Percentiles rank a stretch among this genome's conserved stretches.
These are phyloP conservation scores for Kudoa iwatai DNA, from an alignment of 30 jellyfish, hydroid and myxozoan genomes.

Conservation along the genomic window DNA sequence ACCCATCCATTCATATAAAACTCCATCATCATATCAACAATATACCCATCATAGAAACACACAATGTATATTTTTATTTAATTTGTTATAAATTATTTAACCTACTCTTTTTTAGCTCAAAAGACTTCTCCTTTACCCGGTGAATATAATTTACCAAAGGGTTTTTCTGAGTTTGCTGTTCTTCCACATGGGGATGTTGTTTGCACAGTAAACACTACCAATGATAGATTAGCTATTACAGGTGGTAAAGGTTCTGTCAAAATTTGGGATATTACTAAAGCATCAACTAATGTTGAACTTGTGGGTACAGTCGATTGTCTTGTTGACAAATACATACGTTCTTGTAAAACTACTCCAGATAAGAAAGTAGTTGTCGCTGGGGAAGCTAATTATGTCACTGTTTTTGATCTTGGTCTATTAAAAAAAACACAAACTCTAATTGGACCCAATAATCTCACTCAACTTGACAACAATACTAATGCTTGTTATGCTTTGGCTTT, in stretches of 20 bases:
- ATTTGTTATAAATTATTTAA: no score
- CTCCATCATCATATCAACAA: no score
- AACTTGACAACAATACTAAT: constrained; percentile 13
- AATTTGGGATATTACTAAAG: neutral
- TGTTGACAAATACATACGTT: constrained; percentile 60
- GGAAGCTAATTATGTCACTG: constrained; percentile 60
- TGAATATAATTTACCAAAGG: no score
- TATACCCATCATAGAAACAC: no score
- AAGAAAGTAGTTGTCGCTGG: constrained; percentile 84
- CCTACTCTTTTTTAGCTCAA: no score
- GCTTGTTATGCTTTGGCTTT: constrained; percentile 95
- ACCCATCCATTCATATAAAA: no score
- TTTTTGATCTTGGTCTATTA: constrained; percentile 73
- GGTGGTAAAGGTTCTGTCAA: neutral
- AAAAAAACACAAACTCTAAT: no score
- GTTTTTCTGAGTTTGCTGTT: constrained; percentile 6
- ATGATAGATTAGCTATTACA: neutral
- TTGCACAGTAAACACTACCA: constrained; percentile 15
- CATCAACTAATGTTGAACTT: no score
- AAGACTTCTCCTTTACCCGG: no score
- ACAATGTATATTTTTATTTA: no score
- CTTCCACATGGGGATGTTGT: constrained; percentile 90
- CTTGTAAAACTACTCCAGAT: constrained; percentile 64
- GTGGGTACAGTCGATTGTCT: no score
- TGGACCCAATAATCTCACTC: no score